Conservation (phyloP, 2,888 invertebrate species). For the Drosophila borborema region DNA sequence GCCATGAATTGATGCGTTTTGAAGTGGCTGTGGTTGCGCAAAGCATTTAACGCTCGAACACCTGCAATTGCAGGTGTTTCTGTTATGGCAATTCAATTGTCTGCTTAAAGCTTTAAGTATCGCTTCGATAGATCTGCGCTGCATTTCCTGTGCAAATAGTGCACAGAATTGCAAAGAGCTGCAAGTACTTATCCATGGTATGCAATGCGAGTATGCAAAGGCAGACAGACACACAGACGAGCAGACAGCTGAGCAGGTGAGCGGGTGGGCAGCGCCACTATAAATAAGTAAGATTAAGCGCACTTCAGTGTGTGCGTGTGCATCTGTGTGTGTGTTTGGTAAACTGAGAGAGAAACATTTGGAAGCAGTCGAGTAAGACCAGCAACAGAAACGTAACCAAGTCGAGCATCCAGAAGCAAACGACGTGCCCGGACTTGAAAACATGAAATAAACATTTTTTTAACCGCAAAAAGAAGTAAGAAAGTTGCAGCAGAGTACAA, state of each 20-base stretch:
- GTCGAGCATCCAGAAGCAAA: slow-evolving; percentile 44
- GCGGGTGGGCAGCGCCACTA: slow-evolving; percentile 34
- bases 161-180: slow-evolving; percentile 32
- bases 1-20: neutral
- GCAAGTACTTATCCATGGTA: slow-evolving; percentile 51
- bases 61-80: slow-evolving; percentile 1
- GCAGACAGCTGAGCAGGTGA: slow-evolving; percentile 5
- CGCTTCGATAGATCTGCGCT: slow-evolving; percentile 49
- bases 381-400: slow-evolving; percentile 31
- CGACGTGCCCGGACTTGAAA: slow-evolving; percentile 73
- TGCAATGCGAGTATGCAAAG: slow-evolving; percentile 35
- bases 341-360: slow-evolving; percentile 52
- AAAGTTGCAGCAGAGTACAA: neutral
- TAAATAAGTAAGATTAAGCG: slow-evolving; percentile 80
- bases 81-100: slow-evolving; percentile 4
- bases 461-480: slow-evolving; percentile 12
- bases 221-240: slow-evolving; percentile 24
- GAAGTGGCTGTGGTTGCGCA: slow-evolving; percentile 28
- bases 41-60: slow-evolving; percentile 64
- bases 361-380: slow-evolving; percentile 21
- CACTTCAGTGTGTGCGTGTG: slow-evolving; percentile 46
- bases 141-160: slow-evolving; percentile 54
- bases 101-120: slow-evolving; percentile 45
- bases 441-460: slow-evolving; percentile 79
- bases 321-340: slow-evolving; percentile 29